Base-by-base conservation (phyloP, 2,888 invertebrate genomes). In the Chrysodeixis includens region DNA sequence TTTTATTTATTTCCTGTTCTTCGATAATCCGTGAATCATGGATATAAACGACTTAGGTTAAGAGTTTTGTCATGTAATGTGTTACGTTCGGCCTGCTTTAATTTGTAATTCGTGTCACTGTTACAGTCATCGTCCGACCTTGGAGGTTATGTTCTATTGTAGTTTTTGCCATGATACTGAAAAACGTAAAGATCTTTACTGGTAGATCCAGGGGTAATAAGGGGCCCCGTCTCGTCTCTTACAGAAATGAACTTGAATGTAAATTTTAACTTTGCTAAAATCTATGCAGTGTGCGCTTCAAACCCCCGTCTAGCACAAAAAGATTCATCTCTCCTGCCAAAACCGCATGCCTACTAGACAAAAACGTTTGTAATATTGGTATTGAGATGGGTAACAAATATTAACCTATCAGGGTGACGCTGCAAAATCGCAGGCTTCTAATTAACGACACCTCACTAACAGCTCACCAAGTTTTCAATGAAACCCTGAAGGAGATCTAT, bases 371-470 rank as follows among this genome's bases (percentile, higher is more conserved):
- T n/a, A n/a, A n/a, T n/a, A n/a, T n/a, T n/a, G n/a, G n/a, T n/a
- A n/a, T n/a, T n/a, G n/a, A 0, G 18, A 20, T 16, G 8, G 20
- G 9, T 18, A 2, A 49, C 46, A 20, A 49, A 49, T 49, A 49
- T 20, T 40, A n/a, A n/a, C 6, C 9, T 20, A 18, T 49, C 46
- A 20, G 9, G 46, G 20, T 49, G 46, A 20, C 46, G 7, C 18
- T 18, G 46, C 46, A 18, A 12, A 49, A 49, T 20, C 20, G 4
- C 46, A 10, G 10, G 18, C 18, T 30, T 14, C 32, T n/a, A 44
- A 58, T 69, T 69, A 74, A 61, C 58, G 61, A 49, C 22, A 22
- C n/a, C 26, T 32, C 22, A 51, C 57, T 63, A 69, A 74, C 8
- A 26, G 30, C 40, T 35, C 8, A 51, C 44, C 1, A 55, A 44